phyloP scores from a whole-genome alignment of 1,140 invertebrate genomes.

The Cotesia glomerata region DNA sequence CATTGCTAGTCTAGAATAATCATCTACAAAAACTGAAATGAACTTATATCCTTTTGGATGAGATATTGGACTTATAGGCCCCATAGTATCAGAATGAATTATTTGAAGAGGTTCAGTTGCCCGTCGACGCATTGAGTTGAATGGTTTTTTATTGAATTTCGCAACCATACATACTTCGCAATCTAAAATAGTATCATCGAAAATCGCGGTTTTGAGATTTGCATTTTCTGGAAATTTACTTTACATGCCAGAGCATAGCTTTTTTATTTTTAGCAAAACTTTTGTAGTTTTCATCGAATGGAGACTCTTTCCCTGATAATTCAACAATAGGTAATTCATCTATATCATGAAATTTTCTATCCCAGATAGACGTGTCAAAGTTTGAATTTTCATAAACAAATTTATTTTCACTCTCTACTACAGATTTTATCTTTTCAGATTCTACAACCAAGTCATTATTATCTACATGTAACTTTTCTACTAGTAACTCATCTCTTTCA shows the following conservation, averaged over 20 bases:
- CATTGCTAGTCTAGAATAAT: too few relatives aligned
- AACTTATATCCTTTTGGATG: conserved; percentile 15
- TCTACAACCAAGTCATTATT: background rate
- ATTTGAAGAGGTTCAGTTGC: conserved; percentile 31
- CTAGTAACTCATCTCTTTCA: too few relatives aligned
- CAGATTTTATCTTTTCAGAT: background rate
- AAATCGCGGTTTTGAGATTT: conserved; percentile 20
- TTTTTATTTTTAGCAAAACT: conserved; percentile 28
- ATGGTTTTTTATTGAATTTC: conserved; percentile 35
- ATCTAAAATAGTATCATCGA: conserved; percentile 30
- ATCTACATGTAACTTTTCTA: background rate
- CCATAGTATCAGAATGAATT: conserved; percentile 31
- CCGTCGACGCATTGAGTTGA: conserved; percentile 21
- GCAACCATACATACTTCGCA: conserved; percentile 36
- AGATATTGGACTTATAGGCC: conserved; percentile 22
- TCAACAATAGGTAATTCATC: too few relatives aligned
- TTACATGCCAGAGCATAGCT: conserved; percentile 36
- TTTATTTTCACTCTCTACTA: conserved; percentile 1
- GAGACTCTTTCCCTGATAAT: conserved; percentile 1
- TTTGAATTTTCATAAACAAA: conserved; percentile 25
- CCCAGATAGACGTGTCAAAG: too few relatives aligned
- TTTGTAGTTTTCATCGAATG: conserved; percentile 20
- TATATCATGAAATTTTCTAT: too few relatives aligned
- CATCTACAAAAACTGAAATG: conserved; percentile 33
- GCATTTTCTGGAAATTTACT: conserved; percentile 19